Base-by-base conservation (phyloP, 1,140 invertebrate species). In the Drosophila tristis region DNA sequence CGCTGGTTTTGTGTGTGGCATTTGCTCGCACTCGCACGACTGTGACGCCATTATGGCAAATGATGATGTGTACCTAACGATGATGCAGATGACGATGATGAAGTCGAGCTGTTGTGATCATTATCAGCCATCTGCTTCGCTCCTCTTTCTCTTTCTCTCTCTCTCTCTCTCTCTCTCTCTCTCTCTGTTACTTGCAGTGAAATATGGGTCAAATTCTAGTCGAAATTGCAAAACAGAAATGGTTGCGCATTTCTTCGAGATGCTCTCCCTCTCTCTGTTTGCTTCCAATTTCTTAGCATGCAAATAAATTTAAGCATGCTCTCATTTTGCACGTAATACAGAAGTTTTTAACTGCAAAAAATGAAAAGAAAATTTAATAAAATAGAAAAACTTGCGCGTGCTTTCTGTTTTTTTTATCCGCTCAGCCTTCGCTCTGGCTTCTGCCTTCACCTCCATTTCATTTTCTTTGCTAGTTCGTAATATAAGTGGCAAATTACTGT, bases 321-420 rank as follows among this genome's bases (percentile, higher is more conserved):
- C 79, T 64, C 71, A 82, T 84, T 84, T 79, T 67, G 80, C 80
- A 85, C 76, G 80, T 85, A 85, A 79, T 85, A 76, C 76, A 68
- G 70, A 84, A 72, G 64, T 82, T 82, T 78, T 70, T 74, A 71
- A 70, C 79, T 66, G 76, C 57, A 56, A 63, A 68, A 73, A 68
- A 59, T 67, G 50, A 23, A 58, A 50, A 13, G 60, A 65, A 77
- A 77, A 78, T 43, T 35, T 4, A 11, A 35, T 4, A 35, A 35
- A 35, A 35, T 35, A 35, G 43, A 57, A 68, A 65, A 70, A 80
- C 44, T 56, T 59, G 79, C 70, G 79, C 80, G 72, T 84, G 80
- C 55, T 66, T 55, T 84, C 75, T 71, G 76, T 79, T 72, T 75
- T 84, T 78, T 78, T 20, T 20, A 20, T 82, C 39, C 55, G 64